These are phyloP conservation scores for Bryconaethiops microstoma DNA, from an alignment of 2,797 vertebrate species.

Conservation along the genomic window DNA sequence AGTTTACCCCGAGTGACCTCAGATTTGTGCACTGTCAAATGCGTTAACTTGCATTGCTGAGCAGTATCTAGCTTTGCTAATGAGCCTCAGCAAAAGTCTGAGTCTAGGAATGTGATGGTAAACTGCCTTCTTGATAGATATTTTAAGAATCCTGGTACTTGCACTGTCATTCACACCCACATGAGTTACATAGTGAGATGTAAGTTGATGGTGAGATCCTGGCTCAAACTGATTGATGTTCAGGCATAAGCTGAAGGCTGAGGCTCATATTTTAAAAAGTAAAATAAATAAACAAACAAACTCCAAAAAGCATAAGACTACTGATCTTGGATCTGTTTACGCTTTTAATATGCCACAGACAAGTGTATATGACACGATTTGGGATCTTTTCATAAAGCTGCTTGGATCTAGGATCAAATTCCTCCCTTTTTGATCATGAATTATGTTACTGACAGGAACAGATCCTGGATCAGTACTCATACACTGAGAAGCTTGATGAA, in stretches of 20 bases:
- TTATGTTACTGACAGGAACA: too few relatives aligned
- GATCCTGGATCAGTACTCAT: neutral
- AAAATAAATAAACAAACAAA: too few relatives aligned
- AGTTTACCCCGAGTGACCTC: constrained; percentile 44
- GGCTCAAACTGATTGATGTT: neutral
- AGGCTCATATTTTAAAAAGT: neutral
- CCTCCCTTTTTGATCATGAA: too few relatives aligned
- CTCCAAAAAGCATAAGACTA: neutral
- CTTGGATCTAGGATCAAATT: too few relatives aligned
- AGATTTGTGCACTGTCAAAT: constrained; percentile 32
- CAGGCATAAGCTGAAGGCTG: neutral
- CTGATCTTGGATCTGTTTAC: neutral
- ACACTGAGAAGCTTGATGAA: neutral
- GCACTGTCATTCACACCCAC: constrained; percentile 37
- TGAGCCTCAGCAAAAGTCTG: constrained; percentile 9
- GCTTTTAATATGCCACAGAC: neutral
- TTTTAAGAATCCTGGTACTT: constrained; percentile 48
- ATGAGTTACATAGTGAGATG: neutral
- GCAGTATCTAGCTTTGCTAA: constrained; percentile 32
- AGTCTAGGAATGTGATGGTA: constrained; percentile 14
- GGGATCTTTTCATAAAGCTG: too few relatives aligned
- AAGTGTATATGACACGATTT: neutral
- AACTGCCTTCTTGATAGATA: neutral
- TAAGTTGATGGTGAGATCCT: neutral
- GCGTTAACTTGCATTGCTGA: constrained; percentile 26